Base-by-base conservation (phyloP, 1,140 invertebrate species). In the Metopolophium dirhodum region DNA sequence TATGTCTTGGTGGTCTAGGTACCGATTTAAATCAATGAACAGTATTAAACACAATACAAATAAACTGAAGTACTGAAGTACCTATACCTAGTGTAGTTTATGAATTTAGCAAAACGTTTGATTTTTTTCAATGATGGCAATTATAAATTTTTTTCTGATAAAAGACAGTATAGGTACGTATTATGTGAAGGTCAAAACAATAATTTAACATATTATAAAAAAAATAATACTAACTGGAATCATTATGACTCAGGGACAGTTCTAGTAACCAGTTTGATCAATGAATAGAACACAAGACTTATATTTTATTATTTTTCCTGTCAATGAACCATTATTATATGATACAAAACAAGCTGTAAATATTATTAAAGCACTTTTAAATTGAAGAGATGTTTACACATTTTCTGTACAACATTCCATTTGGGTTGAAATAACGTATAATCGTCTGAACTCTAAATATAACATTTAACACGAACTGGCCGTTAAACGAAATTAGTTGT, bases 251-350 rank as follows among this genome's bases (percentile, higher is more conserved):
- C 87, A 57, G 87, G 49, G 87, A 89, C 87, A 37, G 22, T 54
- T 41, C 51, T 54, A 37, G 22, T 89, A 89, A 89, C 87, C 87
- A 54, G 87, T 89, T 89, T 89, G 49, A 54, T 89, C 51, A 54
- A 87, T 54, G 51, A 35, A 57, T n/a, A 41, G 49, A 49, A 47
- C 45, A 47, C 85, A 47, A 47, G 82, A 83, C 47, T 49, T n/a
- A 47, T 51, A 49, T n/a, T 87, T 54, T 54, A 37, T 54, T 88
- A 88, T 88, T 35, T 88, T 54, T 51, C 87, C 51, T 54, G 49
- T 54, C 87, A 57, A 89, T 89, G 49, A 89, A 89, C 87, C 87
- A 54, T 87, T 49, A 87, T 87, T 87, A 49, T 45, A 45, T 20
- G 41, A 87, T 87, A 87, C 30, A 20, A 49, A 87, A 47, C 45